These are phyloP conservation scores for Drosophila neoperkinsi DNA, from an alignment of 2,888 invertebrate species.

Conservation along the genomic window DNA sequence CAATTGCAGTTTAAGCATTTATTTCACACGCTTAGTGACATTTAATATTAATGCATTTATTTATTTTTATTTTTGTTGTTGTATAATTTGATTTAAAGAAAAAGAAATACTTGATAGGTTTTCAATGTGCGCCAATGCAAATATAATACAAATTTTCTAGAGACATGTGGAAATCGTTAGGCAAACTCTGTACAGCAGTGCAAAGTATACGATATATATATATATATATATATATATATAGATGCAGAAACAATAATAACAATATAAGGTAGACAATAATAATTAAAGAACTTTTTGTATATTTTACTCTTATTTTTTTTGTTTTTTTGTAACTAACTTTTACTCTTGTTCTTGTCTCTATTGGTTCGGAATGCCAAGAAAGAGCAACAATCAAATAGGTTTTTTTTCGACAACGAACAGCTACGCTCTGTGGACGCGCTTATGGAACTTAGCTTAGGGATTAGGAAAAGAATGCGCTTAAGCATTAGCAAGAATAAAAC, in stretches of 20 bases:
- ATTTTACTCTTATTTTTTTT: conserved; percentile 18
- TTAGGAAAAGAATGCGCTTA: conserved; percentile 64
- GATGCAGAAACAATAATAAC: conserved; percentile 56
- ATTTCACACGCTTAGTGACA: conserved; percentile 47
- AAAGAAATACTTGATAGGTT: conserved; percentile 74
- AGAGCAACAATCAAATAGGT: conserved; percentile 48
- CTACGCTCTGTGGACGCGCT: background rate
- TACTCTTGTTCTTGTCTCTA: conserved; percentile 33
- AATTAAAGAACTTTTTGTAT: conserved; percentile 38
- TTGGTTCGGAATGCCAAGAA: conserved; percentile 71
- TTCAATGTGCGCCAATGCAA: conserved; percentile 51
- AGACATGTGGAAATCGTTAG: conserved; percentile 47
- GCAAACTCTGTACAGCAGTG: conserved; percentile 72
- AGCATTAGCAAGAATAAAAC: conserved; percentile 65
- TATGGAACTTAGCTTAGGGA: conserved; percentile 63
- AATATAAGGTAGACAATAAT: conserved; percentile 64
- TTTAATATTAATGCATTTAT: conserved; percentile 53
- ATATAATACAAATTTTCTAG: conserved; percentile 67
- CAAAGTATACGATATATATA: conserved; percentile 32
- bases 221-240: conserved; percentile 37
- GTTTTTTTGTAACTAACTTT: conserved; percentile 33
- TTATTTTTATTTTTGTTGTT: conserved; percentile 18
- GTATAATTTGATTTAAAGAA: conserved; percentile 45
- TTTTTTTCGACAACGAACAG: conserved; percentile 27
- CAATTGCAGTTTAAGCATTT: conserved; percentile 30